Percentiles rank a stretch among this genome's conserved stretches.
phyloP scores from a whole-genome alignment of 2,113 vertebrate species.

The Elgaria multicarinata region DNA sequence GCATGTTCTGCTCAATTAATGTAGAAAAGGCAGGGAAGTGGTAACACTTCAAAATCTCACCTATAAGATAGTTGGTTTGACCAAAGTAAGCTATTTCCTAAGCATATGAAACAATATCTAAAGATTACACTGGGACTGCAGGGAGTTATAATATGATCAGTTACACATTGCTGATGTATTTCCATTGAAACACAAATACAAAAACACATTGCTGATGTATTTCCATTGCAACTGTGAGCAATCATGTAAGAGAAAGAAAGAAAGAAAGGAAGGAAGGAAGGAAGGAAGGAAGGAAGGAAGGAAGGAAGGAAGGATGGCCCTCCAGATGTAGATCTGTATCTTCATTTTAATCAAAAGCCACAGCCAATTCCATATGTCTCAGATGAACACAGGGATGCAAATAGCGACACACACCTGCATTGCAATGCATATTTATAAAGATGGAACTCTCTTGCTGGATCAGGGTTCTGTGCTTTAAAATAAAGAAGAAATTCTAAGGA shows the following conservation, averaged over 20 bases:
- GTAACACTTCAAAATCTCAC: not conserved
- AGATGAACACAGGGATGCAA: not conserved
- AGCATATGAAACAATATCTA: not conserved
- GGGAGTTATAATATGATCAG: not conserved
- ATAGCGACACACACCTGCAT: not conserved
- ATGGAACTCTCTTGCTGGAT: not conserved
- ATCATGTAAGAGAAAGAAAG: not conserved
- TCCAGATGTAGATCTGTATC: not conserved
- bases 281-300: not conserved
- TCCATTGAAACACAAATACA: not conserved
- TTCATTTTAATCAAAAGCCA: not conserved
- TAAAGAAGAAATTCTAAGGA: not conserved
- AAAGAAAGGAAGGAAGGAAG: not conserved
- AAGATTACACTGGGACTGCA: not conserved
- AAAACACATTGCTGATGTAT: not conserved
- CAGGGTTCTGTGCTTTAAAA: not conserved
- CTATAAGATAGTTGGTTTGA: too few species aligned
- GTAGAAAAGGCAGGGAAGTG: not conserved
- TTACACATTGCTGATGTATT: not conserved
- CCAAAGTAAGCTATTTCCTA: not conserved
- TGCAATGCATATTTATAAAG: not conserved
- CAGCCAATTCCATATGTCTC: not conserved
- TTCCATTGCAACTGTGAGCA: not conserved
- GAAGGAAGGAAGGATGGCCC: not conserved
- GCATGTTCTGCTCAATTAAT: not conserved